phyloP scores from a whole-genome alignment of 2,797 vertebrate species.

The Xenentodon cancila region DNA sequence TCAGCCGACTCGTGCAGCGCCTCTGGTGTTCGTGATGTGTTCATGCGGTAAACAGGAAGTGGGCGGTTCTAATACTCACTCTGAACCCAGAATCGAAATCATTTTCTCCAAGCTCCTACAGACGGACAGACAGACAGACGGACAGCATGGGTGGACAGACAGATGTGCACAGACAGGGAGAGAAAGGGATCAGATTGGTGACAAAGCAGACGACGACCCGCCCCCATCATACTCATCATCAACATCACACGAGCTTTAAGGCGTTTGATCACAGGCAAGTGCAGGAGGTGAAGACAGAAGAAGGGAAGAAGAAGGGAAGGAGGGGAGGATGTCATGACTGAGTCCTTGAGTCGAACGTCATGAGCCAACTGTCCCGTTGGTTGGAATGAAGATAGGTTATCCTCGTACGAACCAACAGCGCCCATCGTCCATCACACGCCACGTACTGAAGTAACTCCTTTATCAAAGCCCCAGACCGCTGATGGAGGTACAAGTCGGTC shows the following conservation, averaged over 20 bases:
- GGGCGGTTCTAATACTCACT: constrained; percentile 78
- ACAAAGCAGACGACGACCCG: constrained; percentile 22
- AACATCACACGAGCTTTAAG: neutral
- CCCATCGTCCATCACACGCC: too few relatives aligned
- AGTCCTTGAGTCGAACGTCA: too few relatives aligned
- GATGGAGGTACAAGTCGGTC: too few relatives aligned
- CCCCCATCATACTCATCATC: neutral
- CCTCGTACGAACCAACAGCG: too few relatives aligned
- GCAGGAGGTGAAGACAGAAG: too few relatives aligned
- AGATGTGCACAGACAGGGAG: constrained; percentile 51
- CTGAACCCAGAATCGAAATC: constrained; percentile 75
- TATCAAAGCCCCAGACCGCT: too few relatives aligned
- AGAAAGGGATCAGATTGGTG: constrained; percentile 53
- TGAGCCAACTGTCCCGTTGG: too few relatives aligned
- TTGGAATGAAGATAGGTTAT: too few relatives aligned
- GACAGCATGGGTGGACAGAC: constrained; percentile 45
- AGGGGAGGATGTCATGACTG: neutral
- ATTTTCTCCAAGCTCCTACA: constrained; percentile 78
- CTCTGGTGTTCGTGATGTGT: constrained; percentile 5
- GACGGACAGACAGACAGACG: constrained; percentile 40
- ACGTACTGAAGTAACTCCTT: too few relatives aligned
- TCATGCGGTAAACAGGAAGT: constrained; percentile 15
- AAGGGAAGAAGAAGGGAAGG: neutral
- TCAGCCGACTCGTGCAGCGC: neutral
- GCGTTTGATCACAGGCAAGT: too few relatives aligned